Evolutionary conservation across 35 echinoderm and acorn worm species (phyloP), one percentile per base, ranked within the genome.

Genomic region (Eucidaris tribuloides): DNA sequence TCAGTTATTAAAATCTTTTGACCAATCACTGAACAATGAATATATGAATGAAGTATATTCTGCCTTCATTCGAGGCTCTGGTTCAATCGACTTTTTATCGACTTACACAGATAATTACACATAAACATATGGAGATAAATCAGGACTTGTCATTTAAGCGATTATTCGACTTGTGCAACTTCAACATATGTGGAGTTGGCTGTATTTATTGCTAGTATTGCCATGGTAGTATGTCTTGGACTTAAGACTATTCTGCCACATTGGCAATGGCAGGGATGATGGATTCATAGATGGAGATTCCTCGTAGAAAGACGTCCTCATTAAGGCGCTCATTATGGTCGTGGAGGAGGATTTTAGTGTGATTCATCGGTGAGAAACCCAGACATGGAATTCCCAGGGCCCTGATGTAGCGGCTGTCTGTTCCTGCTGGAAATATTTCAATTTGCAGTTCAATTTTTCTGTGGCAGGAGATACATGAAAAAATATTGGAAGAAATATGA

Each of bases 361-460:
- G 84, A 41, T 97, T 97, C 94, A 97, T 97, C 1, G 94, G 94
- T 44, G 94, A 97, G 81, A 97, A 97, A 17, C 94, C 94, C 6
- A 97, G 63, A 58, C 89, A 91, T 24, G 79, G 80, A 36, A 81
- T 92, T 20, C 89, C 89, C 29, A 49, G 77, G 43, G 11, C 41
- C 37, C 94, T 24, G 46, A 97, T 50, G 61, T 66, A 92, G 18
- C 85, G 64, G 63, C 94, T 97, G 58, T 97, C 94, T 24, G 94
- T 97, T 7, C 89, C 94, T 3, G 94, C 94, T 58, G 94, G 89
- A 43, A 97, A 97, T n/a, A 97, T 83, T 65, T 92, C 89, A 23
- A 71, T 65, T 42, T 92, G 89, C 11, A 89, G 7, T 17, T 88
- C 85, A 25, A 88, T 48, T 25, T 85, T 62, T 58, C 94, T 97